Conservation (phyloP, 2,113 vertebrate genomes). For the Diphyllodes magnificus region DNA sequence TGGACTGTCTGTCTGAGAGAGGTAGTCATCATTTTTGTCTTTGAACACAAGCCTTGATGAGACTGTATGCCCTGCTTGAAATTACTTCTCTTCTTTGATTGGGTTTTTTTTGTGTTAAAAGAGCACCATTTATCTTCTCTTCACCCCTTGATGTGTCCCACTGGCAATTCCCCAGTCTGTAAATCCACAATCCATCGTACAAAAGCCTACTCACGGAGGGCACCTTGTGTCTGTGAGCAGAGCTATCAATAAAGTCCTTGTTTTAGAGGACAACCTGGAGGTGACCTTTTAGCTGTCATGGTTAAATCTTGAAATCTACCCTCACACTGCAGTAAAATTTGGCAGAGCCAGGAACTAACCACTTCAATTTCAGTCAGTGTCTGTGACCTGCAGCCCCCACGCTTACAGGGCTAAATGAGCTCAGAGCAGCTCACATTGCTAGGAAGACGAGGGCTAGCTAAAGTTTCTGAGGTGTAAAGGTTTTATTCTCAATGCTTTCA, state of each 20-base stretch:
- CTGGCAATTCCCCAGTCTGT: background rate
- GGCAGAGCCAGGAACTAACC: background rate
- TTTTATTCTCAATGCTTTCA: background rate
- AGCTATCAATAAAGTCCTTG: background rate
- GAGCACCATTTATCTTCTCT: background rate
- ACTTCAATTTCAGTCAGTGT: background rate
- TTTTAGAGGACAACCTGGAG: background rate
- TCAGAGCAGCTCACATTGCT: background rate
- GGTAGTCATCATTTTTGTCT: background rate
- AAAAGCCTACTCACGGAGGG: background rate
- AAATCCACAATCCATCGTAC: background rate
- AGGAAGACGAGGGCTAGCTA: background rate
- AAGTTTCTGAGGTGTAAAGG: background rate
- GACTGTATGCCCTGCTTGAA: background rate
- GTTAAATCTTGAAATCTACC: background rate
- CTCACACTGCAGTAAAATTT: background rate
- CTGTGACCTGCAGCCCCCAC: background rate
- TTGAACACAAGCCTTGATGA: background rate
- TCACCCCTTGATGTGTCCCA: background rate
- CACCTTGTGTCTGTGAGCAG: background rate
- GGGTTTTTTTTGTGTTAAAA: background rate
- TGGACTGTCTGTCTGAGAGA: background rate
- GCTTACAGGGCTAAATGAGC: background rate
- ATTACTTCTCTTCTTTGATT: background rate
- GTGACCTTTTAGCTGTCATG: background rate